Evolutionary conservation across 1,140 invertebrate genomes (phyloP).

Genomic region (Hypsibius dujardini): DNA sequence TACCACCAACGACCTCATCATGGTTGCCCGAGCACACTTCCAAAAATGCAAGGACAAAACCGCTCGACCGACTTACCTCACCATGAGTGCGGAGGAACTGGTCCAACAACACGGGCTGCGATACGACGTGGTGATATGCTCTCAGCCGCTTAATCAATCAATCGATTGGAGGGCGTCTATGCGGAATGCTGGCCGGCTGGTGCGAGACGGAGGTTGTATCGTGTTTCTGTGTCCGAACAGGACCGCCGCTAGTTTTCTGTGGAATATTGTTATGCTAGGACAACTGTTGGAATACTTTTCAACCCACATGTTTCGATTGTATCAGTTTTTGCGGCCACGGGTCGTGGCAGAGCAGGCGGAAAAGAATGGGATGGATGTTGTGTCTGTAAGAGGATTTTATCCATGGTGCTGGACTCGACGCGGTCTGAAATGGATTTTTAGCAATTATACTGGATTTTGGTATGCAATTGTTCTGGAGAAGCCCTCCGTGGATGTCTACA

Average conservation of each 20-base stretch:
- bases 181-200: background rate
- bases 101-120: background rate
- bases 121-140: background rate
- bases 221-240: background rate
- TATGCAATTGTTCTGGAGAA: no score
- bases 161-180: background rate
- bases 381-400: background rate
- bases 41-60: background rate
- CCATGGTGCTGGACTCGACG: no score
- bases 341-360: no score
- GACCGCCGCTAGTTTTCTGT: background rate
- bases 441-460: no score
- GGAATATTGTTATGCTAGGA: conserved; percentile 3
- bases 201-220: background rate
- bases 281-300: background rate
- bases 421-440: no score
- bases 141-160: background rate
- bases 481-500: no score
- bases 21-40: background rate
- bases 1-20: background rate
- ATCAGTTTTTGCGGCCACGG: no score
- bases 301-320: no score
- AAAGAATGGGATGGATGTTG: background rate
- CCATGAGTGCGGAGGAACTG: background rate
- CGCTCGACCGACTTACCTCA: background rate